A percentile compares a stretch with the other conserved stretches of the same genome.
These are phyloP conservation scores for Prosopocoilus inquinatus DNA, from an alignment of 2,888 invertebrate species.

Conservation along the genomic window DNA sequence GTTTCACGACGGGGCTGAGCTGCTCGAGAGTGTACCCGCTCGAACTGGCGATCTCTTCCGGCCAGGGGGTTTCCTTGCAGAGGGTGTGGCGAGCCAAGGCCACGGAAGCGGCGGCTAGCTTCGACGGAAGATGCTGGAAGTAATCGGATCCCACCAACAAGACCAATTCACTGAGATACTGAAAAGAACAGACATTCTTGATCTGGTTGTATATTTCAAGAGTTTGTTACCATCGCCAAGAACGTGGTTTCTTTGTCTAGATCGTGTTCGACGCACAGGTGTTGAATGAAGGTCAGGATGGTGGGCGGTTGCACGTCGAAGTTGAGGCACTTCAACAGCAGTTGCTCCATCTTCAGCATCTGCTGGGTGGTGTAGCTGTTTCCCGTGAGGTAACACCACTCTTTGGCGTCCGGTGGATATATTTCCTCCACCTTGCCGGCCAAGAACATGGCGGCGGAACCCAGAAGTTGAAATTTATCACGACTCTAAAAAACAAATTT, in stretches of 20 bases:
- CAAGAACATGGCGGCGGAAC: constrained; percentile 46
- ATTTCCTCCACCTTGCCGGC: constrained; percentile 48
- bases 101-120: constrained; percentile 44
- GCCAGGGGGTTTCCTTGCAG: constrained; percentile 47
- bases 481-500: constrained; percentile 31
- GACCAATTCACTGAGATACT: constrained; percentile 45
- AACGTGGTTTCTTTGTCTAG: constrained; percentile 37
- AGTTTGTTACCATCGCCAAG: constrained; percentile 42
- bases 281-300: constrained; percentile 39
- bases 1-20: constrained; percentile 53
- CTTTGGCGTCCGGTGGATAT: constrained; percentile 41
- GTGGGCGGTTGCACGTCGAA: constrained; percentile 45
- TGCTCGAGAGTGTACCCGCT: constrained; percentile 54
- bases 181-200: constrained; percentile 9
- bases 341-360: constrained; percentile 45
- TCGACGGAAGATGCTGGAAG: constrained; percentile 41
- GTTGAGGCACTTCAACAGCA: constrained; percentile 41
- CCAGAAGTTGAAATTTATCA: constrained; percentile 46
- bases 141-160: constrained; percentile 44
- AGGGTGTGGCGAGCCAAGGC: constrained; percentile 43
- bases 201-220: background rate
- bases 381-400: constrained; percentile 44
- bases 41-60: constrained; percentile 44
- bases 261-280: constrained; percentile 35
- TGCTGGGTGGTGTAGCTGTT: constrained; percentile 41